A percentile compares a stretch with the other conserved stretches of the same genome.
These are phyloP conservation scores for Pemphigus obesinymphae DNA, from an alignment of 1,140 invertebrate genomes.

Conservation along the genomic window DNA sequence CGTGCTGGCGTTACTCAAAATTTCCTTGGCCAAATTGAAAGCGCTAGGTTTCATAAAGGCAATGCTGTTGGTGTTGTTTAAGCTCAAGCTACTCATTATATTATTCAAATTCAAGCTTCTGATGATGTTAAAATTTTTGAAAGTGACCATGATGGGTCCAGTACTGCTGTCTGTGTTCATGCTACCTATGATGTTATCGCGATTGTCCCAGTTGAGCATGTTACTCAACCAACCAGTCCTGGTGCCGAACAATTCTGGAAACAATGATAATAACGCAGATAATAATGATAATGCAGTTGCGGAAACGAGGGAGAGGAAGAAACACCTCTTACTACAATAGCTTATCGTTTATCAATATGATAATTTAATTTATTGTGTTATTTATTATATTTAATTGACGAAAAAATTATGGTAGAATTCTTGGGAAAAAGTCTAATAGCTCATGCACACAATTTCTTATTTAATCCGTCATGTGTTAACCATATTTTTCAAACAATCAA, in stretches of 20 bases:
- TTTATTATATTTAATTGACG: too few relatives aligned
- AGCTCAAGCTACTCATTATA: slow-evolving; percentile 37
- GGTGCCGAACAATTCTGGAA: background rate
- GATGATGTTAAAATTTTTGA: slow-evolving; percentile 27
- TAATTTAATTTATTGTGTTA: too few relatives aligned
- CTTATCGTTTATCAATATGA: too few relatives aligned
- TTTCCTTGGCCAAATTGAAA: slow-evolving; percentile 32
- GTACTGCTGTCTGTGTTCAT: slow-evolving; percentile 14
- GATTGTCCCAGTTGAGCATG: background rate
- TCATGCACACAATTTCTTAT: too few relatives aligned
- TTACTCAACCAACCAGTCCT: background rate
- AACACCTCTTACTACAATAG: too few relatives aligned
- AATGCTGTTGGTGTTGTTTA: slow-evolving; percentile 30
- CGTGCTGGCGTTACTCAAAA: slow-evolving; percentile 38
- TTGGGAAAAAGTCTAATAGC: too few relatives aligned
- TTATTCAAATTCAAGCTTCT: slow-evolving; percentile 12
- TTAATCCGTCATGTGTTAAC: too few relatives aligned
- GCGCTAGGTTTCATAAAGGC: slow-evolving; percentile 41
- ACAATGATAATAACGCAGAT: background rate
- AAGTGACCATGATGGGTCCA: slow-evolving; percentile 22
- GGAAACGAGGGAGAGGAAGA: too few relatives aligned
- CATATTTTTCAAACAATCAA: too few relatives aligned
- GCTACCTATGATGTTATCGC: background rate
- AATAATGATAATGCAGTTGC: too few relatives aligned
- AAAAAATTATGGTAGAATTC: too few relatives aligned